A percentile compares a stretch with the other conserved stretches of the same genome.
Evolutionary conservation across 2,797 vertebrate species (phyloP).

Genomic region (Syngnathus rostellatus): DNA sequence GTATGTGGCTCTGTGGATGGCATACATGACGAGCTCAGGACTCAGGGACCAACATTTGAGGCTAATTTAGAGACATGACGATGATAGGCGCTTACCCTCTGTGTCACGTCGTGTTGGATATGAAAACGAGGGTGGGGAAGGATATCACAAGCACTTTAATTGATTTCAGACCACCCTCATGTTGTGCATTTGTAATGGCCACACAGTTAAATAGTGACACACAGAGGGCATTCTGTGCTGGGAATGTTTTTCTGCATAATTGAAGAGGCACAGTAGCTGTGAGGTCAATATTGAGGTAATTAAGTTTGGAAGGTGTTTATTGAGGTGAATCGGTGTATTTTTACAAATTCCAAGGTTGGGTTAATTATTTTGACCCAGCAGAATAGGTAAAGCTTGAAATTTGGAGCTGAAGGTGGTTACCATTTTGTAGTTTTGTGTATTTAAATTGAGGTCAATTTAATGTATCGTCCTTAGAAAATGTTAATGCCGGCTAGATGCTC

Average conservation of each 20-base stretch:
- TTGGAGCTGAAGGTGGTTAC: too few relatives aligned
- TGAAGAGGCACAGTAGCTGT: neutral
- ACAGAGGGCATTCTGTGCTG: neutral
- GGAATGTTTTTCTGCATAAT: neutral
- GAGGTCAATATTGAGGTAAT: neutral
- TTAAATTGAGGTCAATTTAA: too few relatives aligned
- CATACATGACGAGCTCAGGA: constrained; percentile 12
- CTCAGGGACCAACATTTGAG: constrained; percentile 39
- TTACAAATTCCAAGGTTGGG: neutral
- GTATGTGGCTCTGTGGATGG: constrained; percentile 12
- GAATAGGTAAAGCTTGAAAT: too few relatives aligned
- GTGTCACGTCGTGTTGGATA: constrained; percentile 32
- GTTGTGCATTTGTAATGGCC: constrained; percentile 1
- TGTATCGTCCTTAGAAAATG: too few relatives aligned
- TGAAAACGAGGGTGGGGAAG: constrained; percentile 40
- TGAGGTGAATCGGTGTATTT: neutral
- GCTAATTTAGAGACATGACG: constrained; percentile 28
- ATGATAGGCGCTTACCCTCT: constrained; percentile 26
- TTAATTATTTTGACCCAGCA: too few relatives aligned
- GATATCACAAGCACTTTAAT: constrained; percentile 40
- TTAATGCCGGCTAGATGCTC: too few relatives aligned
- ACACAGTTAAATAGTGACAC: neutral
- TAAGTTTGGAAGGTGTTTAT: neutral
- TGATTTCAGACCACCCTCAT: constrained; percentile 23
- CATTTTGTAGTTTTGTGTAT: too few relatives aligned